Conservation (phyloP, 2,888 invertebrate species). For the Notodromas monacha region DNA sequence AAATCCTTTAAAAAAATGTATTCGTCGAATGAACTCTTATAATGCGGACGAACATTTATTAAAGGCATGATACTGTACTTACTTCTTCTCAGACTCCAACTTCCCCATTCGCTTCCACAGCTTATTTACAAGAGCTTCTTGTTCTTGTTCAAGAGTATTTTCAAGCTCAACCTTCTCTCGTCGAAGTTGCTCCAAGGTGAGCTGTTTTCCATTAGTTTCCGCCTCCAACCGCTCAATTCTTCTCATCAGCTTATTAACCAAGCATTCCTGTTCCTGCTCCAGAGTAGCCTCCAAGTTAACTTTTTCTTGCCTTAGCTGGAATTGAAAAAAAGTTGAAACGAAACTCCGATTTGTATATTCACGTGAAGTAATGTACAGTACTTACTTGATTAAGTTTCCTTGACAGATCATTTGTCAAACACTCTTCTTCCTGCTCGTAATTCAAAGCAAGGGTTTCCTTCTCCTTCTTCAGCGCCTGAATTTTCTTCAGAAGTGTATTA, state of each 20-base stretch:
- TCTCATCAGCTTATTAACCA: slow-evolving; percentile 86
- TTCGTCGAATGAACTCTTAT: too few species aligned
- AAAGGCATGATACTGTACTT: too few species aligned
- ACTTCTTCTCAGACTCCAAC: slow-evolving; percentile 68
- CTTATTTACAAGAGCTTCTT: slow-evolving; percentile 86
- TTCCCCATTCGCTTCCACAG: slow-evolving; percentile 99
- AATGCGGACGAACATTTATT: too few species aligned
- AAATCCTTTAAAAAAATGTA: too few species aligned
- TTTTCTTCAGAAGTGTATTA: slow-evolving; percentile 85
- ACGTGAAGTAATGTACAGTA: too few species aligned
- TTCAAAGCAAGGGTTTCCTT: slow-evolving; percentile 94
- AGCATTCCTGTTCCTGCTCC: slow-evolving; percentile 89
- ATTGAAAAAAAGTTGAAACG: too few species aligned
- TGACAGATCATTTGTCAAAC: slow-evolving; percentile 84
- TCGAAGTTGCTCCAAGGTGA: slow-evolving; percentile 64
- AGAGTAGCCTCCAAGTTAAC: slow-evolving; percentile 80
- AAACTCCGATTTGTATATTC: too few species aligned
- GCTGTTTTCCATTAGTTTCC: slow-evolving; percentile 79
- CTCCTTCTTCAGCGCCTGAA: slow-evolving; percentile 89
- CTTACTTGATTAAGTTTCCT: slow-evolving; percentile 73
- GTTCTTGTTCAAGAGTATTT: slow-evolving; percentile 92
- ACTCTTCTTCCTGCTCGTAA: slow-evolving; percentile 96
- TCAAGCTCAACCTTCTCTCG: slow-evolving; percentile 92
- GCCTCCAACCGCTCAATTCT: slow-evolving; percentile 94
- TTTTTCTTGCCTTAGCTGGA: slow-evolving; percentile 83